Evolutionary conservation across 2,888 invertebrate genomes (phyloP).

Genomic region (Eristalinus aeneus): DNA sequence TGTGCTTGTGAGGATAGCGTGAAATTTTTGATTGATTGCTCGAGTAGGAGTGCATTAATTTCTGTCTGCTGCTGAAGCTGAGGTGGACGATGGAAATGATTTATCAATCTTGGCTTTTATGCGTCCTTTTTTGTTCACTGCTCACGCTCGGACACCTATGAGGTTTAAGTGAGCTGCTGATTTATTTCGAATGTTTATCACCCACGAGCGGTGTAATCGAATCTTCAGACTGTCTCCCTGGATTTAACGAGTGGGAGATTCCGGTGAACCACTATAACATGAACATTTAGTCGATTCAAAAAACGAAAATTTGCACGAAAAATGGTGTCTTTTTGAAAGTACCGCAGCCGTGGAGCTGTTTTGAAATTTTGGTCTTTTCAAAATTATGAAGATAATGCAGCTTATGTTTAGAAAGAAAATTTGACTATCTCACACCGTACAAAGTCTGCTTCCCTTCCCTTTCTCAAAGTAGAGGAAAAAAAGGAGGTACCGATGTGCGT

Average conservation of each 20-base stretch:
- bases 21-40: slow-evolving; percentile 1
- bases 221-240: background rate
- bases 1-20: background rate
- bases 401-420: too few species aligned
- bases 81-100: background rate
- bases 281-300: too few species aligned
- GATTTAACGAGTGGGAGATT: background rate
- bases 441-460: too few species aligned
- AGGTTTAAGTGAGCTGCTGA: background rate
- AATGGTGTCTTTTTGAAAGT: too few species aligned
- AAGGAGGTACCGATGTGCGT: too few species aligned
- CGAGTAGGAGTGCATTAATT: background rate
- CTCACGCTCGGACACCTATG: background rate
- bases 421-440: too few species aligned
- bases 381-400: too few species aligned
- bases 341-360: too few species aligned
- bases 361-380: too few species aligned
- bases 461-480: too few species aligned
- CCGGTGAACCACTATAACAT: too few species aligned
- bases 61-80: background rate
- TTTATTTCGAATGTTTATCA: background rate
- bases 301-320: too few species aligned
- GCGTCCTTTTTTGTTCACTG: background rate
- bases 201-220: background rate
- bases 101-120: background rate